Evolutionary conservation across 2,797 vertebrate species (phyloP), one percentile per base, ranked within the genome.

Genomic region (Chromobotia macracanthus): DNA sequence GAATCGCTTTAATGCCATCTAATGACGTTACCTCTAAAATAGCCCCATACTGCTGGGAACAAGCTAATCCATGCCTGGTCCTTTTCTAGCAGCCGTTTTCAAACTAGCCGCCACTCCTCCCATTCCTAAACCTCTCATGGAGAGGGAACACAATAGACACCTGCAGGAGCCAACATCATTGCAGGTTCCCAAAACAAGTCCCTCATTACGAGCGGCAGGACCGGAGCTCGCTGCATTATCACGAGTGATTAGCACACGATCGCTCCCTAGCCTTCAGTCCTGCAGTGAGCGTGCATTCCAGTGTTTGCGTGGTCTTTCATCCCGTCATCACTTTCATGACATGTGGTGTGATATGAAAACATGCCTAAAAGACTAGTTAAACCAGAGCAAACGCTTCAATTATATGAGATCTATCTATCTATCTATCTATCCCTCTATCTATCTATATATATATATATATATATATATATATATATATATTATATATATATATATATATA

Each of bases 1-100:
- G 60, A 88, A 83, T 83, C 78, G 81, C 91, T 91, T 91, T 93
- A 92, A 93, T 87, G 87, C 89, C 72, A 25, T 72, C 90, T 93
- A 92, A 92, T 93, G 92, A 92, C 89, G 93, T 92, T 89, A 92
- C 88, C 87, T 86, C 85, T 82, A 90, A 87, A 92, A 88, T 78
- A 90, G 91, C 91, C 92, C 89, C 93, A 93, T 93, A 92, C 92
- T 86, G 93, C 89, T 94, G 93, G 93, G 93, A 94, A 94, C 91
- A 85, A 85, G 87, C 76, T 93, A 93, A 94, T 92, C 92, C 92
- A 87, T 87, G 89, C 92, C 88, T 84, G 89, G 80, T 89, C 88
- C 91, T 90, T 89, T 88, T 87, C 87, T 90, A 89, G 86, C 84
- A 65, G 75, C 65, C 66, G 78, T 86, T 86, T 86, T 88, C 83